Conservation (phyloP, 1,140 invertebrate genomes). For the Musca vetustissima region DNA sequence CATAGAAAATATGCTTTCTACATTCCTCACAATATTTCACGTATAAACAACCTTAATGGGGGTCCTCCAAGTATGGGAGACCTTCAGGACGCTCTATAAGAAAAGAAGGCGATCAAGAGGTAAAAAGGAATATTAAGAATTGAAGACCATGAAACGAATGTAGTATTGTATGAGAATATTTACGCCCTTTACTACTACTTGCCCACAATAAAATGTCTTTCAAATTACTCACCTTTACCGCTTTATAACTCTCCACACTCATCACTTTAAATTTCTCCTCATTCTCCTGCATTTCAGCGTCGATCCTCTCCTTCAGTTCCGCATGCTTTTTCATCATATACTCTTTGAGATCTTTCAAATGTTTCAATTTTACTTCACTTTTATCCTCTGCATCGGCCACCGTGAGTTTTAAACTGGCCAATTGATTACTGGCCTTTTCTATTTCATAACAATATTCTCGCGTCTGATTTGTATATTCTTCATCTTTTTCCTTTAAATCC, state of each 20-base stretch:
- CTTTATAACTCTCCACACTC: constrained; percentile 44
- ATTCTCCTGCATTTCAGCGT: constrained; percentile 33
- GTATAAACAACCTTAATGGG: too few species aligned
- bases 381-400: constrained; percentile 40
- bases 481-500: constrained; percentile 51
- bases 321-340: constrained; percentile 37
- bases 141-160: too few species aligned
- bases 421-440: constrained; percentile 39
- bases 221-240: constrained; percentile 34
- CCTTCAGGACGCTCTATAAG: too few species aligned
- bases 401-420: constrained; percentile 41
- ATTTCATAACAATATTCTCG: constrained; percentile 47
- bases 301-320: constrained; percentile 39
- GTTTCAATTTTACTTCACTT: constrained; percentile 40
- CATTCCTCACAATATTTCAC: too few species aligned
- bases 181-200: too few species aligned
- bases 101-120: too few species aligned
- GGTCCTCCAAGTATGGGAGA: too few species aligned
- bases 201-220: too few species aligned
- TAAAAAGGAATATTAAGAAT: too few species aligned
- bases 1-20: too few species aligned
- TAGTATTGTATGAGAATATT: too few species aligned
- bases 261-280: constrained; percentile 43
- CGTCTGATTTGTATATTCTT: constrained; percentile 44
- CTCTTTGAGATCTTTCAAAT: constrained; percentile 41